Percentiles rank a stretch among this genome's conserved stretches.
Evolutionary conservation across 2,797 vertebrate species (phyloP).

Genomic region (Euthynnus affinis): DNA sequence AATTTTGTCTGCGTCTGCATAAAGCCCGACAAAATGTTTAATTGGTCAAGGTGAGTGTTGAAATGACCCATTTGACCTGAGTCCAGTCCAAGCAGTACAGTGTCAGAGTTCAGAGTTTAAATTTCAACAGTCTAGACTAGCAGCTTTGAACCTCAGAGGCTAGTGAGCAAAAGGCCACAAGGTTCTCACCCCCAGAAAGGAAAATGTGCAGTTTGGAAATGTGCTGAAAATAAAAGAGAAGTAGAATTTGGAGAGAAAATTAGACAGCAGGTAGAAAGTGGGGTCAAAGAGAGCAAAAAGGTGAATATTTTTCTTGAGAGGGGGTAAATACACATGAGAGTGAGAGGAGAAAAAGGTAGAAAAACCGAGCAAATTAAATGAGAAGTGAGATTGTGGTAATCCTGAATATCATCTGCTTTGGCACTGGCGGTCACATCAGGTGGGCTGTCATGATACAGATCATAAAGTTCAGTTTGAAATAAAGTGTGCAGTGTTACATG

Average conservation of each 20-base stretch:
- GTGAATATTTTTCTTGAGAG: not conserved
- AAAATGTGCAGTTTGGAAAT: constrained; percentile 40
- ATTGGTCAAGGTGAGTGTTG: constrained; percentile 53
- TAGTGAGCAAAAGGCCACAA: constrained; percentile 51
- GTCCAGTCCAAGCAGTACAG: constrained; percentile 9
- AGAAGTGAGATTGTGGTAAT: not conserved
- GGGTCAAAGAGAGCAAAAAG: not conserved
- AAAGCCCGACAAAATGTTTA: constrained; percentile 47
- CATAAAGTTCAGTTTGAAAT: constrained; percentile 4
- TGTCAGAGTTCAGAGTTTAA: constrained; percentile 60
- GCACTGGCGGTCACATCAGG: not conserved
- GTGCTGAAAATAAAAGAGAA: constrained; percentile 55
- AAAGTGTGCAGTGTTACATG: not conserved
- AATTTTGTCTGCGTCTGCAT: not conserved
- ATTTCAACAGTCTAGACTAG: constrained; percentile 53
- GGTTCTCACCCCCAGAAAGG: constrained; percentile 46
- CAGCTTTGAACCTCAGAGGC: constrained; percentile 53
- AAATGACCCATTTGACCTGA: constrained; percentile 63
- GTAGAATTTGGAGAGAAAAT: constrained; percentile 3
- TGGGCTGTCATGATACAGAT: constrained; percentile 5
- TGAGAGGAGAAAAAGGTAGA: not conserved
- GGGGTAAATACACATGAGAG: not conserved
- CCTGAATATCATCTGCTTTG: not conserved
- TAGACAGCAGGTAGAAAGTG: constrained; percentile 3
- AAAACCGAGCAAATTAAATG: not conserved